Conservation (phyloP, 1,140 invertebrate genomes). For the Aphaenogaster rudis region DNA sequence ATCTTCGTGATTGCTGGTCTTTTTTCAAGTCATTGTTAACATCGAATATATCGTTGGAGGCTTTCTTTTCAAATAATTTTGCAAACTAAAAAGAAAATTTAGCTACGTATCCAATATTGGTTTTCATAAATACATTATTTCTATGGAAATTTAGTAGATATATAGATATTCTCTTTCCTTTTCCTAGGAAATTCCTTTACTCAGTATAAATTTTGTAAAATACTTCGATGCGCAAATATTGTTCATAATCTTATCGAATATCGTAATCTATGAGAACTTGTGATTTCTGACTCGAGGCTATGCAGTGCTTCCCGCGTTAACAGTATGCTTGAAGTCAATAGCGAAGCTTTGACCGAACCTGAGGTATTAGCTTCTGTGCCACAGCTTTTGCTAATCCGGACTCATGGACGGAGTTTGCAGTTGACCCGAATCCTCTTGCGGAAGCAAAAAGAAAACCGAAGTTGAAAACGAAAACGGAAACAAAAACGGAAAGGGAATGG, state of each 20-base stretch:
- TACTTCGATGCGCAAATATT: background rate
- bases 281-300: slow-evolving; percentile 1
- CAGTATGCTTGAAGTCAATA: slow-evolving; percentile 30
- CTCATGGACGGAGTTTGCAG: slow-evolving; percentile 9
- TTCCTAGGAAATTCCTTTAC: background rate
- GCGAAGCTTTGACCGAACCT: slow-evolving; percentile 11
- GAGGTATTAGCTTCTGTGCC: slow-evolving; percentile 30
- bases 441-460: slow-evolving; percentile 14
- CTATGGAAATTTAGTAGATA: background rate
- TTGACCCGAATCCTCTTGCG: slow-evolving; percentile 37
- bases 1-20: background rate
- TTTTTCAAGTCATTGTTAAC: background rate
- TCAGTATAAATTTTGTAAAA: background rate
- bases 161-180: background rate
- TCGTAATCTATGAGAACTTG: background rate
- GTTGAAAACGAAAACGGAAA: slow-evolving; percentile 24
- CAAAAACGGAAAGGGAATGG: background rate
- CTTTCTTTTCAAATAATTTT: background rate
- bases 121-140: background rate
- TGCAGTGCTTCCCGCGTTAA: slow-evolving; percentile 13
- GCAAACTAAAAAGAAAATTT: background rate
- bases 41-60: background rate
- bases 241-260: background rate
- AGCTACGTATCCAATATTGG: background rate
- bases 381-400: slow-evolving; percentile 40